Conservation (phyloP, 2,113 vertebrate species). For the Zapornia atra region DNA sequence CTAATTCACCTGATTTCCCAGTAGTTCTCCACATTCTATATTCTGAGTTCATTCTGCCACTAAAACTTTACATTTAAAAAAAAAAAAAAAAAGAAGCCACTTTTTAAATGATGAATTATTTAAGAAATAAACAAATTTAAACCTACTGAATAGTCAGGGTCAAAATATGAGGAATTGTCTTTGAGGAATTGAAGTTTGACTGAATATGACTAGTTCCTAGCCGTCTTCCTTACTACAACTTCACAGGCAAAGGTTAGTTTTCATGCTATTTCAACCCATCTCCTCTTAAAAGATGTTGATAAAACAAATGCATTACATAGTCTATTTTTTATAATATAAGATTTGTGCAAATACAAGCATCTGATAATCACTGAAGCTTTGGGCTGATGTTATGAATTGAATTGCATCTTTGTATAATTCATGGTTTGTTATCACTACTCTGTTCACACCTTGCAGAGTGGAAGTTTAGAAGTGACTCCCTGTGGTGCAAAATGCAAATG, state of each 20-base stretch:
- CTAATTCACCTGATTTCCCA: not conserved
- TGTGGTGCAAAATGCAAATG: not conserved
- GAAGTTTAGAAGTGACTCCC: slow-evolving; percentile 26
- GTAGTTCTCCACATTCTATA: not conserved
- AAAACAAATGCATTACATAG: not conserved
- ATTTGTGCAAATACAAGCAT: not conserved
- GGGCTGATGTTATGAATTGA: not conserved
- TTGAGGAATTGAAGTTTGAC: not conserved
- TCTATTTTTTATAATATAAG: not conserved
- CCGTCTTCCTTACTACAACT: not conserved
- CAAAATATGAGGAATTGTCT: not conserved
- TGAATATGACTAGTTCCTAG: not conserved
- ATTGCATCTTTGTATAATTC: not conserved
- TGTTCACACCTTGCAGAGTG: not conserved
- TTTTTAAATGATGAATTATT: not conserved
- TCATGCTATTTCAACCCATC: not conserved
- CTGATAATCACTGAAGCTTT: not conserved
- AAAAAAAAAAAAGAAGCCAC: not conserved
- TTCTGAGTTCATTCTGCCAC: not conserved
- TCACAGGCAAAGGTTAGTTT: not conserved
- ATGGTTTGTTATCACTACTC: not conserved
- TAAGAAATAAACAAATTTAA: not conserved
- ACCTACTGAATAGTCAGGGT: not conserved
- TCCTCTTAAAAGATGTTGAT: not conserved
- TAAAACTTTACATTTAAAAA: not conserved